Evolutionary conservation across 2,797 vertebrate species (phyloP).

Genomic region (Tapirus indicus): DNA sequence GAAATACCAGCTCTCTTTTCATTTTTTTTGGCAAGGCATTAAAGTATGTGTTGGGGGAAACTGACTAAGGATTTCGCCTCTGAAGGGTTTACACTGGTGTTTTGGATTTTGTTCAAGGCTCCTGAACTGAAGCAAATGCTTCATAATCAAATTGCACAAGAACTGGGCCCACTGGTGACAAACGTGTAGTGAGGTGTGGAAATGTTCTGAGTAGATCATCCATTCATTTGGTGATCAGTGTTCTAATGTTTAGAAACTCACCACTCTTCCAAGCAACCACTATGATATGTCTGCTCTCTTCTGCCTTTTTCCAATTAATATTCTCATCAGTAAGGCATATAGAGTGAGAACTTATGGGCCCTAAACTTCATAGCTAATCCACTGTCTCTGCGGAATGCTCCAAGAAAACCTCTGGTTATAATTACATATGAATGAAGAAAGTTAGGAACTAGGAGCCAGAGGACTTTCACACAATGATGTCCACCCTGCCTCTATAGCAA

Average conservation of each 20-base stretch:
- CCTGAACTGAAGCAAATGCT: constrained; percentile 14
- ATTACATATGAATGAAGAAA: not conserved
- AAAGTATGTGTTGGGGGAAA: not conserved
- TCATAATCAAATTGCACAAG: not conserved
- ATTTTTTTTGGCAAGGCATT: not conserved
- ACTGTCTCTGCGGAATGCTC: not conserved
- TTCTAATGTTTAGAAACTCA: constrained; percentile 42
- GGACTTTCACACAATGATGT: not conserved
- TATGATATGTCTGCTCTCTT: not conserved
- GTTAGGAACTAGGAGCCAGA: not conserved
- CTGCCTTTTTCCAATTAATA: constrained; percentile 27
- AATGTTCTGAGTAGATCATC: not conserved
- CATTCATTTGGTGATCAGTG: not conserved
- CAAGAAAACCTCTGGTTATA: not conserved
- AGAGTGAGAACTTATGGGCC: not conserved
- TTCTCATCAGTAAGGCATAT: constrained; percentile 6
- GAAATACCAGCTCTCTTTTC: not conserved
- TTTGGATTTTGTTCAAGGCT: constrained; percentile 13
- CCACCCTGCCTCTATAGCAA: constrained; percentile 81
- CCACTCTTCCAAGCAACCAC: not conserved
- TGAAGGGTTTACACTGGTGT: not conserved
- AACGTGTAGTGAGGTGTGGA: not conserved
- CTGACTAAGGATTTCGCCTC: not conserved
- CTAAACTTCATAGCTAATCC: constrained; percentile 54
- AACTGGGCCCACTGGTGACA: not conserved